Evolutionary conservation across 1,140 invertebrate genomes (phyloP).

Genomic region (Procambarus virginalis): DNA sequence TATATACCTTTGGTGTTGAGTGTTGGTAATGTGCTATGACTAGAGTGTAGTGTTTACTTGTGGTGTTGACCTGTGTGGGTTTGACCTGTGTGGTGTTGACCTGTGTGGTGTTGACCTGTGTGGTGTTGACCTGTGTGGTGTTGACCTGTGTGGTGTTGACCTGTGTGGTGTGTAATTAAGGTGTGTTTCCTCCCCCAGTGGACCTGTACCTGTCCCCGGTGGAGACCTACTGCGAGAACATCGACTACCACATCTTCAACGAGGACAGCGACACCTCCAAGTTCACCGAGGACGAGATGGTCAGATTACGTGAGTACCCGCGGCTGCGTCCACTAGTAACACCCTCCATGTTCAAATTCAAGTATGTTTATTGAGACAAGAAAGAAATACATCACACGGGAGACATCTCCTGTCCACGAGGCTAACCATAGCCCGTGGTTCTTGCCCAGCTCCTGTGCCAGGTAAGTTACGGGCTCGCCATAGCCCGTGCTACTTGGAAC

Average conservation of each 20-base stretch:
- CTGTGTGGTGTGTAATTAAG: conserved; percentile 52
- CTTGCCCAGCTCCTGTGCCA: too few relatives aligned
- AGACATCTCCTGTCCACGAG: too few relatives aligned
- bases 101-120: neutral
- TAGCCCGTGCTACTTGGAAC: too few relatives aligned
- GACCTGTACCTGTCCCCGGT: conserved; percentile 92
- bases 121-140: neutral
- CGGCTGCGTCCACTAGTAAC: neutral
- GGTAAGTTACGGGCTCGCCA: too few relatives aligned
- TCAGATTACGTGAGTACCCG: conserved; percentile 83
- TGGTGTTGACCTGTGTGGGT: neutral
- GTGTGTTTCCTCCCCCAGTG: conserved; percentile 79
- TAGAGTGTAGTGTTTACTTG: too few relatives aligned
- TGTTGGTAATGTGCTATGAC: too few relatives aligned
- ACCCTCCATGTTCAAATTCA: too few relatives aligned
- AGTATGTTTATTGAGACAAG: too few relatives aligned
- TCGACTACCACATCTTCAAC: conserved; percentile 93
- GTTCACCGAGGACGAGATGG: conserved; percentile 88
- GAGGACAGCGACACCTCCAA: conserved; percentile 85
- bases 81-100: neutral
- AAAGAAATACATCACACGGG: too few relatives aligned
- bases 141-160: neutral
- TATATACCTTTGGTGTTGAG: too few relatives aligned
- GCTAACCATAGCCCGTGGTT: too few relatives aligned
- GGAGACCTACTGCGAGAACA: conserved; percentile 95